Percentiles rank a stretch among this genome's conserved stretches.
Conservation (phyloP, 2,888 invertebrate species). For the Agrochola litura region DNA sequence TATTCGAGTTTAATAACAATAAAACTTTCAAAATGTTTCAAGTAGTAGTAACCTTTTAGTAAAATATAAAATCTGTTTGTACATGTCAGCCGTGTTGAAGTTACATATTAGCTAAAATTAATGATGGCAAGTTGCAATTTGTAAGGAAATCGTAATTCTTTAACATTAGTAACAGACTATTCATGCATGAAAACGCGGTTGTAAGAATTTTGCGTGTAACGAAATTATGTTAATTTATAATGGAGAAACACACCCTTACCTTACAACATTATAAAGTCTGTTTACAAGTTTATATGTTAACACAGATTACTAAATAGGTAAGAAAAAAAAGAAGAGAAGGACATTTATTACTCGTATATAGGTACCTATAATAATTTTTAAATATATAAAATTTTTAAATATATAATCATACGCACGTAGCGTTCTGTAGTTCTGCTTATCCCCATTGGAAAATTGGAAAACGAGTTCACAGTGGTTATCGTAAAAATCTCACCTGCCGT, state of each 20-base stretch:
- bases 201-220: background rate
- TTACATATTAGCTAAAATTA: background rate
- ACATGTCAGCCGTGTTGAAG: slow-evolving; percentile 6
- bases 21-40: background rate
- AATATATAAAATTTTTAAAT: too few species aligned
- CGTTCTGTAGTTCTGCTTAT: too few species aligned
- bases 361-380: too few species aligned
- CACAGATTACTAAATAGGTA: too few species aligned
- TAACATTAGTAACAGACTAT: background rate
- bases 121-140: slow-evolving; percentile 37
- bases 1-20: background rate
- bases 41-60: background rate
- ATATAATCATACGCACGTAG: too few species aligned
- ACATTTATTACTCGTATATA: too few species aligned
- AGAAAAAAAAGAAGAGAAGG: too few species aligned
- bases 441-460: too few species aligned
- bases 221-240: slow-evolving; percentile 16
- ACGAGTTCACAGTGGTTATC: too few species aligned
- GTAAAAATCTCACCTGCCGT: too few species aligned
- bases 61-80: background rate
- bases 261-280: background rate
- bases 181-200: slow-evolving; percentile 32
- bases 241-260: background rate
- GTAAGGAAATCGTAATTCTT: slow-evolving; percentile 27
- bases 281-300: background rate